Conservation (phyloP, 2,113 vertebrate genomes). For the Trogon surrucura region DNA sequence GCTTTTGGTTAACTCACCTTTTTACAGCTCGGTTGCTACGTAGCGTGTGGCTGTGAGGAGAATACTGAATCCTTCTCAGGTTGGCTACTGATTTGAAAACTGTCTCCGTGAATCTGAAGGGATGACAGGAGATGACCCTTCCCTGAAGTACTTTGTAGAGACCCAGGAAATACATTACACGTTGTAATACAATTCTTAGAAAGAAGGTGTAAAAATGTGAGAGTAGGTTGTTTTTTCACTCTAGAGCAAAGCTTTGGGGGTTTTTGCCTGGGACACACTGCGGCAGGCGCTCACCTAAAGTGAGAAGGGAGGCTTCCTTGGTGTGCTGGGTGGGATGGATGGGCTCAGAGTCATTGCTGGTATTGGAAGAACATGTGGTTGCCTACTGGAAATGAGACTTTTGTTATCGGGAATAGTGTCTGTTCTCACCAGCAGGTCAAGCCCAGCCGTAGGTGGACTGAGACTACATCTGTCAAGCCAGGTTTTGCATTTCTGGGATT, state of each 20-base stretch:
- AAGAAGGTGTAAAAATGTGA: not conserved
- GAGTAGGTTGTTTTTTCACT: not conserved
- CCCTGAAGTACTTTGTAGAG: not conserved
- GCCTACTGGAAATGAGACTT: not conserved
- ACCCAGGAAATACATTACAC: not conserved
- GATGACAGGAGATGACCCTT: not conserved
- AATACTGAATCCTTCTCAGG: not conserved
- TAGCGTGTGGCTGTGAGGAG: not conserved
- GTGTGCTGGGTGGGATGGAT: not conserved
- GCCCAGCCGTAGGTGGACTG: not conserved
- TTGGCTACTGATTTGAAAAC: not conserved
- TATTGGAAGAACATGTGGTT: not conserved
- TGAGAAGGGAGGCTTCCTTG: not conserved
- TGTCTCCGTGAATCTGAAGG: not conserved
- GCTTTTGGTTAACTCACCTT: conserved; percentile 44
- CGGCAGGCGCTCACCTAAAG: not conserved
- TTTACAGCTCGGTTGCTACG: not conserved
- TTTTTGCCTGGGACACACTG: not conserved
- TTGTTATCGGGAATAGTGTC: not conserved
- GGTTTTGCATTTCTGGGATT: not conserved
- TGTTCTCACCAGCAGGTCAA: not conserved
- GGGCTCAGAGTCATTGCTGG: not conserved
- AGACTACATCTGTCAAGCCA: not conserved
- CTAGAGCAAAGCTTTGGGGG: not conserved
- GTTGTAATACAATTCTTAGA: not conserved